phyloP scores from a whole-genome alignment of 2,113 vertebrate genomes.

The Datnioides undecimradiatus region DNA sequence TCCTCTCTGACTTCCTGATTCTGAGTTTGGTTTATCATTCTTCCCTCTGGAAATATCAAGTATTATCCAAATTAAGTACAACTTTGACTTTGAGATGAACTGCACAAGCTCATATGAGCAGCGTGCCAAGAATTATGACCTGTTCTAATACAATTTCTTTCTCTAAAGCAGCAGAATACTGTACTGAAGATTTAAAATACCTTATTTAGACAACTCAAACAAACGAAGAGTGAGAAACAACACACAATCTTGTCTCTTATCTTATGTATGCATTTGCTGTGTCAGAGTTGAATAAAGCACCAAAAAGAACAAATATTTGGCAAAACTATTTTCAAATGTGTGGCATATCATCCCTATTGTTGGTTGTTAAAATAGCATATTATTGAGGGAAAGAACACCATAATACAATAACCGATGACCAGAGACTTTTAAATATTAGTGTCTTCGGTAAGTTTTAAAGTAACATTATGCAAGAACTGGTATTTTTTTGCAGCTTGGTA shows the following conservation, averaged over 20 bases:
- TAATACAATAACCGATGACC: no score
- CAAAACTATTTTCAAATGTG: no score
- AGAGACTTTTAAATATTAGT: no score
- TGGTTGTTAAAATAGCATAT: no score
- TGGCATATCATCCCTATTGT: no score
- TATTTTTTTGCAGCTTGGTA: no score
- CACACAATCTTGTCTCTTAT: not conserved
- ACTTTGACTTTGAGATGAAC: constrained; percentile 5
- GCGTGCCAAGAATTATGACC: not conserved
- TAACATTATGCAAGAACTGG: no score
- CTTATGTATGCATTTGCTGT: no score
- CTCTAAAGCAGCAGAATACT: not conserved
- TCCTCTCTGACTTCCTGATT: constrained; percentile 38
- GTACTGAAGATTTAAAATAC: not conserved
- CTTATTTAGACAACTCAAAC: not conserved
- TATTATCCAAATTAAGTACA: constrained; percentile 24
- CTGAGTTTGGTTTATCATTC: constrained; percentile 10
- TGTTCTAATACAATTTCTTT: not conserved
- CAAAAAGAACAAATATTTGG: no score
- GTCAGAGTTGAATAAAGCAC: no score
- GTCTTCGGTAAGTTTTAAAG: no score
- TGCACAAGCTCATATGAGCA: not conserved
- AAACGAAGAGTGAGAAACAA: not conserved
- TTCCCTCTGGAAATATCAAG: not conserved
- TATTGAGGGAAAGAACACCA: no score